Conservation (phyloP, 1,140 invertebrate species). For the Olivierus martensii region DNA sequence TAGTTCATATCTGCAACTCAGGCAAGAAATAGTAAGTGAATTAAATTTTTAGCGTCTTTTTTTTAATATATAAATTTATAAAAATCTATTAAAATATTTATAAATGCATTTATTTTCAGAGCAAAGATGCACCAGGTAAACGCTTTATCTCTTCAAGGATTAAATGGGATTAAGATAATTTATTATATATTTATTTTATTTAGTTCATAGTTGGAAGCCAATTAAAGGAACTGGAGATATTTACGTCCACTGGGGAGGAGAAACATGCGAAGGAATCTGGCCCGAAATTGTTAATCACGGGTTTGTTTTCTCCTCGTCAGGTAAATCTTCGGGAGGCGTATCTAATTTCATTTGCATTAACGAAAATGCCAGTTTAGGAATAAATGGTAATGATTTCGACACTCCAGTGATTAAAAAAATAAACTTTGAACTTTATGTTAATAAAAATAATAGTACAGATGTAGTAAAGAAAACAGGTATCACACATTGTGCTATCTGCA, state of each 20-base stretch:
- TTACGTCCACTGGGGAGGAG: conserved; percentile 8
- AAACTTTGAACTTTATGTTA: too few relatives aligned
- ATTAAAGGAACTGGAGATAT: conserved; percentile 4
- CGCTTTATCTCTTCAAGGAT: not conserved
- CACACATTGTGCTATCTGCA: conserved; percentile 1
- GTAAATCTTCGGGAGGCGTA: not conserved
- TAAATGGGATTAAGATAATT: too few relatives aligned
- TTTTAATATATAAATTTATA: not conserved
- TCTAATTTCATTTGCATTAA: conserved; percentile 7
- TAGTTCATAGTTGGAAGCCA: not conserved
- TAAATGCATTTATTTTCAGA: not conserved
- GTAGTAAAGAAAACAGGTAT: too few relatives aligned
- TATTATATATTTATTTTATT: too few relatives aligned
- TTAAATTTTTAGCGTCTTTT: too few relatives aligned
- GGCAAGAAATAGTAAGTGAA: conserved; percentile 8
- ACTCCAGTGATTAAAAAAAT: too few relatives aligned
- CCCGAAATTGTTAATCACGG: conserved; percentile 4
- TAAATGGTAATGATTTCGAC: not conserved
- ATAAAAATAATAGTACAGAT: too few relatives aligned
- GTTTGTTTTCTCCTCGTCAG: not conserved
- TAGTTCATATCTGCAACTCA: conserved; percentile 2
- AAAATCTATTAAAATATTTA: not conserved
- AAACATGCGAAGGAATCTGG: not conserved
- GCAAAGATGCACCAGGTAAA: conserved; percentile 5
- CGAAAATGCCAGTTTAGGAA: not conserved